Conservation (phyloP, 23 tunicate species). For the Clavelina lepadiformis region DNA sequence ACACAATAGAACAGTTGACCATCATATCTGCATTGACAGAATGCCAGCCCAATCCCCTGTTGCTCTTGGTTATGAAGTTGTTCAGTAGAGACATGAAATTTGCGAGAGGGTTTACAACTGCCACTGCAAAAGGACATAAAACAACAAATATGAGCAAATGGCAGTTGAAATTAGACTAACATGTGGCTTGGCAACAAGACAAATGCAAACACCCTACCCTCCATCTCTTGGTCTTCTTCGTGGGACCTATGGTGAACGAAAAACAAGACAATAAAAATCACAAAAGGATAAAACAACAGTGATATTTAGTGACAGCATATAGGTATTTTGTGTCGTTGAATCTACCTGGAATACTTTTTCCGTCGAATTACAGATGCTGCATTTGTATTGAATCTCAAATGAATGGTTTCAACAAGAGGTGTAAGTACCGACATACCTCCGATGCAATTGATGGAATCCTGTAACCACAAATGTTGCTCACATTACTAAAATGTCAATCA, state of each 20-base stretch:
- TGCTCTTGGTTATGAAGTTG: constrained; percentile 47
- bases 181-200: too few relatives aligned
- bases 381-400: constrained; percentile 21
- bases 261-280: too few relatives aligned
- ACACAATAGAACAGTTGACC: constrained; percentile 52
- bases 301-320: too few relatives aligned
- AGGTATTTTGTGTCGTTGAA: too few relatives aligned
- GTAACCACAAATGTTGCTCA: constrained; percentile 1
- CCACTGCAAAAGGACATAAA: not conserved
- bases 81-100: constrained; percentile 33
- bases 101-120: constrained; percentile 33
- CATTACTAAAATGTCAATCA: not conserved
- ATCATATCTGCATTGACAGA: constrained; percentile 59
- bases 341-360: too few relatives aligned
- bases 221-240: too few relatives aligned
- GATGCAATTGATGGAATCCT: constrained; percentile 88
- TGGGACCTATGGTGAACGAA: too few relatives aligned
- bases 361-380: too few relatives aligned
- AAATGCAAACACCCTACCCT: too few relatives aligned
- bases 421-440: constrained; percentile 75
- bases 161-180: too few relatives aligned
- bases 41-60: constrained; percentile 53
- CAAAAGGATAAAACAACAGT: too few relatives aligned
- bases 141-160: not conserved
- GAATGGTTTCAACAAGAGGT: constrained; percentile 78